Base-by-base conservation (phyloP, 23 tunicate species). In the Styela plicata region DNA sequence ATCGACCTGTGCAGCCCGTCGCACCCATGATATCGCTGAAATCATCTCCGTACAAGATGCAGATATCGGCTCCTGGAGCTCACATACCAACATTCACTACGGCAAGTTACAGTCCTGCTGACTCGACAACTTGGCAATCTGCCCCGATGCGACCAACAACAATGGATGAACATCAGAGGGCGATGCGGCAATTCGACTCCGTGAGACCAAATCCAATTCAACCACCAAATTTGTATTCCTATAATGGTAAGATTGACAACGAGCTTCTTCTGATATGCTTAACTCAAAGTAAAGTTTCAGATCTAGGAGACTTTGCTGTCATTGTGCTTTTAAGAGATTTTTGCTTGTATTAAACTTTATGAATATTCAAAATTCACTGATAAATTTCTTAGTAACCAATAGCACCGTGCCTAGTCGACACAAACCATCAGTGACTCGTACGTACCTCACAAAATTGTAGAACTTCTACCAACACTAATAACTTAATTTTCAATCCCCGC, bases 21-120 rank as follows among this genome's bases (percentile, higher is more conserved):
- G 96, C 96, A 13, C 96, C 96, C 25, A 90, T 90, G 96, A 82
- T 90, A 69, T 82, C 96, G 22, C 68, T 85, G 36, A 88, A 88
- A 64, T 69, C 82, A 33, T 74, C 96, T 16, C 62, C 94, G n/a
- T 24, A 66, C 7, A 66, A 66, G 30, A 66, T 18, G 7, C 70
- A 66, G 18, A 34, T 26, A 16, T 2, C 77, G 5, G 24, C 77
- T 31, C 37, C 34, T 44, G 57, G 57, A 44, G 13, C 10, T 13
- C 57, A 44, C 13, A 44, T 44, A 7, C 7, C 57, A 44, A 44
- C 57, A 44, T 44, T 44, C 13, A 44, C 57, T 13, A 44, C 57
- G 13, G 57, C 57, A 13, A 13, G 57, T 13, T 44, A 44, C 57
- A 44, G 57, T 44, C 57, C 57, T 13, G 13, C 57, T 44, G 57